These are phyloP conservation scores for Speoplatyrhinus poulsoni DNA, from an alignment of 2,113 vertebrate species.

Conservation along the genomic window DNA sequence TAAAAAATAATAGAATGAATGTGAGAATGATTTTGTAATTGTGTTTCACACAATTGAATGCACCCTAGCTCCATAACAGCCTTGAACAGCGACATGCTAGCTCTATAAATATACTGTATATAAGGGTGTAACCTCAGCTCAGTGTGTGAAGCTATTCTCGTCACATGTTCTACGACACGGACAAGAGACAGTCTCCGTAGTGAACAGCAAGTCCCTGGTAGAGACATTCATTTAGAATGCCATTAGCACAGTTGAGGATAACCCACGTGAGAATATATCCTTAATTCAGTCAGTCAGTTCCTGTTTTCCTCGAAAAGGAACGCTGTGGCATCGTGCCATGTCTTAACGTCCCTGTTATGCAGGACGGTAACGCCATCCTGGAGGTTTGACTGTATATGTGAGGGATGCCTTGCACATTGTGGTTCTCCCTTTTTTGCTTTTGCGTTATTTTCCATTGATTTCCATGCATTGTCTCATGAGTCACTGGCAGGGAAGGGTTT, in stretches of 20 bases:
- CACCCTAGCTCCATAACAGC: not conserved
- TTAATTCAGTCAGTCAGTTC: too few relatives aligned
- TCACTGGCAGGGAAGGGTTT: conserved; percentile 89
- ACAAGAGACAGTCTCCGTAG: too few relatives aligned
- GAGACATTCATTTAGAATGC: too few relatives aligned
- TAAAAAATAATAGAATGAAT: not conserved
- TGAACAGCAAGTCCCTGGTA: too few relatives aligned
- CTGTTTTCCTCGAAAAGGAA: not conserved
- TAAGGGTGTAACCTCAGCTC: not conserved
- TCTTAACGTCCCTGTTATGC: conserved; percentile 30
- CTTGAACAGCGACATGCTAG: not conserved
- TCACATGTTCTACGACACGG: too few relatives aligned
- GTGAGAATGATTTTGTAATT: not conserved
- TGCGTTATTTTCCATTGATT: conserved; percentile 75
- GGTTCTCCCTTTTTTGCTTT: conserved; percentile 69
- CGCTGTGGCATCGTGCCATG: conserved; percentile 1
- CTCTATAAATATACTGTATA: not conserved
- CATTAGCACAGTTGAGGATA: too few relatives aligned
- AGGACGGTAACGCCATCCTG: conserved; percentile 18
- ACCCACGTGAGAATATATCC: too few relatives aligned
- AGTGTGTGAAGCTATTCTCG: too few relatives aligned
- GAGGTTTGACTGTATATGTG: conserved; percentile 41
- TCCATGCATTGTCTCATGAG: conserved; percentile 77
- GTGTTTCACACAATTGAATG: conserved; percentile 15
- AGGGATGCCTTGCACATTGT: conserved; percentile 73